Conservation (phyloP, 2,113 vertebrate genomes). For the Todiramphus saurophagus region DNA sequence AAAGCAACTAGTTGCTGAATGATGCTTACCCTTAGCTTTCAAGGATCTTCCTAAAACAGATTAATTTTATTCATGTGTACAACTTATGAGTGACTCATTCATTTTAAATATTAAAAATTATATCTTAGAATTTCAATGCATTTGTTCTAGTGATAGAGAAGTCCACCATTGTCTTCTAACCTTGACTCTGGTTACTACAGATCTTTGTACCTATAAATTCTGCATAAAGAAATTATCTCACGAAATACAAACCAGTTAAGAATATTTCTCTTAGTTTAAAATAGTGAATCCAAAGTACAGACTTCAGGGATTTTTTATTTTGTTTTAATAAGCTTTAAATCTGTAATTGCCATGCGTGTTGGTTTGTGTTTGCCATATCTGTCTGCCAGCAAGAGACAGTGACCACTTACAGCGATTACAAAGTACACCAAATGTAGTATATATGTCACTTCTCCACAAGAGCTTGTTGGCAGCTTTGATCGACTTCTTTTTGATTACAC, state of each 20-base stretch:
- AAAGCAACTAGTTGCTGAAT: background rate
- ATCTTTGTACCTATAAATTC: background rate
- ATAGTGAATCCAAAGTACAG: background rate
- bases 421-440: conserved; percentile 52
- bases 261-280: background rate
- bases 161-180: background rate
- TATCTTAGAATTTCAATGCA: background rate
- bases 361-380: background rate
- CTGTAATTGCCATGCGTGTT: background rate
- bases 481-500: conserved; percentile 73
- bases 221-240: background rate
- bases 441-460: conserved; percentile 61
- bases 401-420: conserved; percentile 58
- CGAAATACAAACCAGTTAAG: background rate
- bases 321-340: background rate
- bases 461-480: conserved; percentile 72
- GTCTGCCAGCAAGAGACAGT: conserved; percentile 47
- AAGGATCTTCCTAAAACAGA: background rate
- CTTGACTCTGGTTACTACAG: background rate
- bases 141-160: background rate
- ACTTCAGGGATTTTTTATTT: background rate
- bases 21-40: background rate
- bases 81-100: background rate
- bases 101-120: background rate
- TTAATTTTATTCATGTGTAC: background rate